These are phyloP conservation scores for Sturnira hondurensis DNA, from an alignment of 2,113 vertebrate species.

Conservation along the genomic window DNA sequence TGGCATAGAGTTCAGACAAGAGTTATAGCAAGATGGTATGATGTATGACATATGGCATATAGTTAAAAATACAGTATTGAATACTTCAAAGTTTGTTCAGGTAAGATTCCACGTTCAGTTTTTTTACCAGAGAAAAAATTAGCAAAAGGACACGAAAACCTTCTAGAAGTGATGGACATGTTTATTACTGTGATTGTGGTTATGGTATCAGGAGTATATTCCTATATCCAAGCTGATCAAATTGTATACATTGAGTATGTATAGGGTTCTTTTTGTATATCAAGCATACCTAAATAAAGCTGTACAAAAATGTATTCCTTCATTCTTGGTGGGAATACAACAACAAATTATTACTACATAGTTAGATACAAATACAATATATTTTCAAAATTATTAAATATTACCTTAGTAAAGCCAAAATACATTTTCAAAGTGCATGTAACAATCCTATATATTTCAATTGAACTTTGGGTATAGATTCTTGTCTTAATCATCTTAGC, in stretches of 20 bases:
- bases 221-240: not conserved
- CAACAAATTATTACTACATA: not conserved
- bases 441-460: not conserved
- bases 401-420: not conserved
- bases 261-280: not conserved
- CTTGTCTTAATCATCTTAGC: not conserved
- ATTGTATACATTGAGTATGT: not conserved
- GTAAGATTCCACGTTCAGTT: not conserved
- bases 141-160: not conserved
- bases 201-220: not conserved
- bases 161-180: not conserved
- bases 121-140: not conserved
- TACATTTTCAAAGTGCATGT: not conserved
- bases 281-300: not conserved
- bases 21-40: not conserved
- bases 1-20: not conserved
- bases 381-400: not conserved
- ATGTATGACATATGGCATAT: not conserved
- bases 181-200: not conserved
- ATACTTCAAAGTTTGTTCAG: not conserved
- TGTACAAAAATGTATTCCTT: not conserved
- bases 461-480: not conserved
- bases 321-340: not conserved
- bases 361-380: not conserved
- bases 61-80: not conserved